A percentile compares a stretch with the other conserved stretches of the same genome.
These are phyloP conservation scores for Sthenelais limicola DNA, from an alignment of 2,888 invertebrate genomes.

Conservation along the genomic window DNA sequence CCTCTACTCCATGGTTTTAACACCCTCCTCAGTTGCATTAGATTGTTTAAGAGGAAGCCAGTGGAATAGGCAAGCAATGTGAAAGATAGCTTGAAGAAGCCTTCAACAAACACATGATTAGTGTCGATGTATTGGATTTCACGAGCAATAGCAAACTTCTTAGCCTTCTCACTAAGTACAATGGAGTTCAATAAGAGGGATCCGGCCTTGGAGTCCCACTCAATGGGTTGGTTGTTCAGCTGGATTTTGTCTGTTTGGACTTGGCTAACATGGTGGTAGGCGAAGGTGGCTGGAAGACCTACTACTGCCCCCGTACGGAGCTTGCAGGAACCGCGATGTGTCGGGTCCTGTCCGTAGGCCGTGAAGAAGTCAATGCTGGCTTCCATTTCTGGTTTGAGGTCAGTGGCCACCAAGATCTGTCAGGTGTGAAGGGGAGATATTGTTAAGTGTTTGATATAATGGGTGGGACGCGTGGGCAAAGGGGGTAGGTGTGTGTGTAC, in stretches of 20 bases:
- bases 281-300: constrained; percentile 84
- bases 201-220: constrained; percentile 80
- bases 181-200: constrained; percentile 79
- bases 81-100: constrained; percentile 74
- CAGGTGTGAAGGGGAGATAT: neutral
- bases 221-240: constrained; percentile 74
- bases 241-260: constrained; percentile 77
- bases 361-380: constrained; percentile 44
- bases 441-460: neutral
- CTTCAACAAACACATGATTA: constrained; percentile 77
- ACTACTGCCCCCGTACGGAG: constrained; percentile 78
- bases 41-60: constrained; percentile 75
- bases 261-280: constrained; percentile 76
- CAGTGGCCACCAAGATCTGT: constrained; percentile 24
- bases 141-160: constrained; percentile 85
- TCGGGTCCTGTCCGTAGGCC: constrained; percentile 73
- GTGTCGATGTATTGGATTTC: constrained; percentile 80
- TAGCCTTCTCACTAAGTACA: constrained; percentile 83
- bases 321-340: constrained; percentile 78
- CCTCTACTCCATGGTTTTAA: constrained; percentile 74
- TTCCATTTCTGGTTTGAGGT: constrained; percentile 38
- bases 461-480: no score
- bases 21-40: constrained; percentile 75
- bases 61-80: constrained; percentile 70
- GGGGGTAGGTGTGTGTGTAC: no score